Conservation (phyloP, 2,888 invertebrate genomes). For the Eurois occulta region DNA sequence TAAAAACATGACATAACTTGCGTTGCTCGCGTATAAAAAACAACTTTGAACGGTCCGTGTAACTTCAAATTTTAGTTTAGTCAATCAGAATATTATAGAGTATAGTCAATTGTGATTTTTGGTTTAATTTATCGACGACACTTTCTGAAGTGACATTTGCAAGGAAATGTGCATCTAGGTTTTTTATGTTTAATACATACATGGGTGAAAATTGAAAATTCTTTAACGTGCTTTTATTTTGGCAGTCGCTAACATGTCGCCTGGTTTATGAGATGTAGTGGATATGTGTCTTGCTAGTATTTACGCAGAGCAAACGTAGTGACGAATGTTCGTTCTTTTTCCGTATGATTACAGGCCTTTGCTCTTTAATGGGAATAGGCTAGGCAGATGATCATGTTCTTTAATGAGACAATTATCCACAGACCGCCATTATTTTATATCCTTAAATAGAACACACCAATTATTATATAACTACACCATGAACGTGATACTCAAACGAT, state of each 20-base stretch:
- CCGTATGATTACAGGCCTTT: background rate
- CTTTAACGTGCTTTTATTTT: background rate
- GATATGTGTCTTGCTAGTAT: background rate
- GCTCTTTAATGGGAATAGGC: too few relatives aligned
- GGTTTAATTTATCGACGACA: too few relatives aligned
- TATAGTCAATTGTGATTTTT: too few relatives aligned
- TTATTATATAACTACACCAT: background rate
- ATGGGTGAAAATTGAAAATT: background rate
- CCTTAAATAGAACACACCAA: background rate
- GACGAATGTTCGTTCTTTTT: background rate
- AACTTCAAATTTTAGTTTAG: background rate
- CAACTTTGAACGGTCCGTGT: too few relatives aligned
- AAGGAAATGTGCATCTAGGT: too few relatives aligned
- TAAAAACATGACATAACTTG: too few relatives aligned
- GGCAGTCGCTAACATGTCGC: background rate
- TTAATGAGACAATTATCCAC: background rate
- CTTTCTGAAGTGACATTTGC: too few relatives aligned
- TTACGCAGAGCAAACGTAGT: background rate
- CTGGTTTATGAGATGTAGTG: background rate
- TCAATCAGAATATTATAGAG: background rate
- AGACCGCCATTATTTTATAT: background rate
- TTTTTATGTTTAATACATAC: background rate
- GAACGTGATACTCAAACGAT: background rate
- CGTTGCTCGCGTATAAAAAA: too few relatives aligned
- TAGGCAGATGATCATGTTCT: too few relatives aligned